Base-by-base conservation (phyloP, 2,888 invertebrate genomes). In the Ornithoptera priamus region DNA sequence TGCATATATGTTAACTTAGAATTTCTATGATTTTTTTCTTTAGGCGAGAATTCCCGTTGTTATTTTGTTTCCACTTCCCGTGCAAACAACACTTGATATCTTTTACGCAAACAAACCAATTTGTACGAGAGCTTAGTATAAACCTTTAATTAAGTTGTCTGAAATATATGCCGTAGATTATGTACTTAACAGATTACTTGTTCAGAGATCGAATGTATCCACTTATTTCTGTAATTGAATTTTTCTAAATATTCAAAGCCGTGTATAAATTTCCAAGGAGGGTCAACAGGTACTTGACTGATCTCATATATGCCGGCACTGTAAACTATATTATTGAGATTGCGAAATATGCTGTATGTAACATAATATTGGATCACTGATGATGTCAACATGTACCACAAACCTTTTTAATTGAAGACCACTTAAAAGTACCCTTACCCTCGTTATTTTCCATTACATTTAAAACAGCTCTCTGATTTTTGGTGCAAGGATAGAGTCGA, bases 81-180 rank as follows among this genome's bases (percentile, higher is more conserved):
- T 36, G 60, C 56, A 61, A 65, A 65, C 22, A 67, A 30, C 61
- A 61, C 30, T 65, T 61, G 24, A 20, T 53, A 65, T 60, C 65
- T 57, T 61, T 69, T 15, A 65, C 60, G 22, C 10, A 69, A 65
- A 61, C 60, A 69, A 59, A 63, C 39, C 59, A 59, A 59, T 64
- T 64, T 59, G 24, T 36, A 59, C 62, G 36, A 53, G 59, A 64
- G 68, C 63, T 64, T 58, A 30, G 20, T 57, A 61, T 63, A 50
- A 68, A 50, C 62, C 57, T 59, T 53, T 59, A 63, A 68, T 59
- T 68, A 63, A 63, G 58, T 59, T 59, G 58, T 64, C 46, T 53
- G 36, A 59, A 59, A 63, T 63, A 63, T 50, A 50, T 53, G 57
- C 46, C 39, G 42, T 17, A 56, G 62, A 62, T 60, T 66, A 66